Percentiles rank a stretch among this genome's conserved stretches.
These are phyloP conservation scores for Alethe diademata DNA, from an alignment of 2,113 vertebrate genomes.

Conservation along the genomic window DNA sequence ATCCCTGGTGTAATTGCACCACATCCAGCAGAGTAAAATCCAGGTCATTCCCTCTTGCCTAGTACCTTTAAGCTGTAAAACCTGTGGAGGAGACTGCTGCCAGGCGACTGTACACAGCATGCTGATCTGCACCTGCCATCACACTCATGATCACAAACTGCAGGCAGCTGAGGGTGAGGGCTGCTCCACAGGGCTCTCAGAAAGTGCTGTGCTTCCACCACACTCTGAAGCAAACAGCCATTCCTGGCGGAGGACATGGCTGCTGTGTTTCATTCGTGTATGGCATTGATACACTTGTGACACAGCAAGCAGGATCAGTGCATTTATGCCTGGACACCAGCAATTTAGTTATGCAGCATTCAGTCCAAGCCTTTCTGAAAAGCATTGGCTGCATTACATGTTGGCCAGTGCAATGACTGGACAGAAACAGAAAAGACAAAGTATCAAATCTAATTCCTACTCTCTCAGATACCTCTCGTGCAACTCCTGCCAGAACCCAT, in stretches of 20 bases:
- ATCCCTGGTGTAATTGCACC: not conserved
- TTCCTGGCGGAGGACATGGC: not conserved
- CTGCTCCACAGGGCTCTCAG: not conserved
- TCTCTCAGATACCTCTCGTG: not conserved
- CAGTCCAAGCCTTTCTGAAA: not conserved
- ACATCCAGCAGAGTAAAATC: not conserved
- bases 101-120: not conserved
- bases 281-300: rapidly evolving
- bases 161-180: not conserved
- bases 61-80: not conserved
- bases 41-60: not conserved
- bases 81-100: not conserved
- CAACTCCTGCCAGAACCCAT: not conserved
- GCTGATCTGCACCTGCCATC: not conserved
- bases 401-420: not conserved
- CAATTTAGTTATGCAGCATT: not conserved
- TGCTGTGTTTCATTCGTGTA: too few relatives aligned
- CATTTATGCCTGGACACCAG: rapidly evolving
- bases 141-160: not conserved
- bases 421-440: not conserved
- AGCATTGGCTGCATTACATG: not conserved
- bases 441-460: not conserved
- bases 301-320: not conserved
- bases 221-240: not conserved
- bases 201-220: rapidly evolving